Evolutionary conservation across 92 coral and sea anemone genomes (phyloP).

Genomic region (Desmophyllum pertusum): DNA sequence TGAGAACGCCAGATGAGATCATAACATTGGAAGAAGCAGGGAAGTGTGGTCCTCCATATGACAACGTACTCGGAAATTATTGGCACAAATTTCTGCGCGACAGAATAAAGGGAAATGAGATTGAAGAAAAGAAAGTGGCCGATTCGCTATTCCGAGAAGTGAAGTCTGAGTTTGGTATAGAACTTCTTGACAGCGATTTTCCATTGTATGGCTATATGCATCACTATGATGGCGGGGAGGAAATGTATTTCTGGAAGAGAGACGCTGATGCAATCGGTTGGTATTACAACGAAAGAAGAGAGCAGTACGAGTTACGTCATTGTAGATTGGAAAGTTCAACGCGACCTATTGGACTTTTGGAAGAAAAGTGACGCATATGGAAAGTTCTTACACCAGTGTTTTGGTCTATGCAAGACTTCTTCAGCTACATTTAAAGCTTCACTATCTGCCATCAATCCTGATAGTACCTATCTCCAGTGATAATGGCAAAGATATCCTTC

Average conservation of each 20-base stretch:
- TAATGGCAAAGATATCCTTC: constrained; percentile 40
- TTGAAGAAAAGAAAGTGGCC: background rate
- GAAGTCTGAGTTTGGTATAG: background rate
- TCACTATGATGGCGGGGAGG: background rate
- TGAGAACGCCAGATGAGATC: too few species aligned
- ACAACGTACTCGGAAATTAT: too few species aligned
- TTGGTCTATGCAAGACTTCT: constrained; percentile 60
- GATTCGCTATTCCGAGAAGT: background rate
- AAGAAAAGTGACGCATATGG: constrained; percentile 21
- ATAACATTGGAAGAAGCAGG: too few species aligned
- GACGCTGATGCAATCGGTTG: constrained; percentile 49
- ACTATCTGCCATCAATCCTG: constrained; percentile 52
- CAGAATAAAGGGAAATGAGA: background rate
- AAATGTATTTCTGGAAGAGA: constrained; percentile 26
- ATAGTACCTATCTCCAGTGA: constrained; percentile 49
- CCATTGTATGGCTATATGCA: constrained; percentile 40
- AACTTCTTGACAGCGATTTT: background rate
- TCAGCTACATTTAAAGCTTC: constrained; percentile 45
- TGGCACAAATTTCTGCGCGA: too few species aligned
- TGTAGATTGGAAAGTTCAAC: constrained; percentile 61
- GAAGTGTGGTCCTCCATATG: too few species aligned
- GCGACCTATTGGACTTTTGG: constrained; percentile 17
- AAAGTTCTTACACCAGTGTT: constrained; percentile 57
- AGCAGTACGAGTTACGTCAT: constrained; percentile 37
- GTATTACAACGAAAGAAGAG: background rate